phyloP scores from a whole-genome alignment of 2,888 invertebrate genomes.

The Proisotoma minuta region DNA sequence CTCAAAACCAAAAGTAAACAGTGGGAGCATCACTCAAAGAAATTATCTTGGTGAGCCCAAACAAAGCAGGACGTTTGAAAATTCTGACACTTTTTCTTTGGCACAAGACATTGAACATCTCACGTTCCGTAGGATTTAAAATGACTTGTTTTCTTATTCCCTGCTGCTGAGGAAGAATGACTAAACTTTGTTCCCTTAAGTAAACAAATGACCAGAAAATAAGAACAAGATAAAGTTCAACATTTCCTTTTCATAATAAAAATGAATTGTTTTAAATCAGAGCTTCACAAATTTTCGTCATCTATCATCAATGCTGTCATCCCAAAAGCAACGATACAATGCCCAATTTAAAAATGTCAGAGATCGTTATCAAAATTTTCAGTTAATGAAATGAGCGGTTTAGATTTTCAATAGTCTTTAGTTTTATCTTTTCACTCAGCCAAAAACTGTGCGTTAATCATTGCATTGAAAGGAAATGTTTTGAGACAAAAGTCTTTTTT shows the following conservation, averaged over 20 bases:
- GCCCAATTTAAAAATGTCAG: no score
- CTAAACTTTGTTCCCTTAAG: conserved; percentile 7
- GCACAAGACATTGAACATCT: conserved; percentile 19
- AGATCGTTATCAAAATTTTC: no score
- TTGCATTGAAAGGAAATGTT: no score
- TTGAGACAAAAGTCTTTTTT: no score
- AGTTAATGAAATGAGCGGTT: no score
- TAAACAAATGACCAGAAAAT: conserved; percentile 9
- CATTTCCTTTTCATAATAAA: background rate
- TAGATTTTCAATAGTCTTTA: no score
- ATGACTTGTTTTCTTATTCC: conserved; percentile 15
- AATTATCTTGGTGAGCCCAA: conserved; percentile 14
- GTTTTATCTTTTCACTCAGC: no score
- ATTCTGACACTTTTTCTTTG: conserved; percentile 9
- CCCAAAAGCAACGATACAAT: no score
- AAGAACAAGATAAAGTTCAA: background rate
- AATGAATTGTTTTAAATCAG: background rate
- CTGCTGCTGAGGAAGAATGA: no score
- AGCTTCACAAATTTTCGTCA: background rate
- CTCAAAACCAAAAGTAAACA: conserved; percentile 7
- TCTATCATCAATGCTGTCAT: no score
- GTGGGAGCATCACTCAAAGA: conserved; percentile 13
- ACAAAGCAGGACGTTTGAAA: conserved; percentile 6
- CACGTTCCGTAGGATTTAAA: conserved; percentile 14
- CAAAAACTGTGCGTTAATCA: no score